Percentiles rank a stretch among this genome's conserved stretches.
These are phyloP conservation scores for Helobdella robusta DNA, from an alignment of 2,888 invertebrate genomes.

Conservation along the genomic window DNA sequence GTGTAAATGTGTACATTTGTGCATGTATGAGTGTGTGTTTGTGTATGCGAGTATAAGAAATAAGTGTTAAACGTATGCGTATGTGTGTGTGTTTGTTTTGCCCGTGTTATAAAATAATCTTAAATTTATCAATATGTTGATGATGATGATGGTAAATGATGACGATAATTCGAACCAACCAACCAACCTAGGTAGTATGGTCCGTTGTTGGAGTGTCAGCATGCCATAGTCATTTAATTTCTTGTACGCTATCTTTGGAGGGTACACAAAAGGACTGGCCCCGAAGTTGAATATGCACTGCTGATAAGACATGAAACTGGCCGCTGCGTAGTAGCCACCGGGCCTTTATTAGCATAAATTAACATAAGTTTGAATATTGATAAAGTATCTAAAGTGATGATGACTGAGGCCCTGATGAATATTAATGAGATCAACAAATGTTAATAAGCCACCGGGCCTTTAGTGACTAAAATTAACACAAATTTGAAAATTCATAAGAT, in stretches of 20 bases:
- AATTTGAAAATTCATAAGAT: too few relatives aligned
- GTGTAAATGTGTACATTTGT: too few relatives aligned
- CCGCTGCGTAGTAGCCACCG: slow-evolving; percentile 80
- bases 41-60: too few relatives aligned
- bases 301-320: slow-evolving; percentile 92
- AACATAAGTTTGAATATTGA: too few relatives aligned
- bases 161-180: background rate
- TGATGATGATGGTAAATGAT: background rate
- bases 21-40: too few relatives aligned
- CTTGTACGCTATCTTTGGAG: slow-evolving; percentile 61
- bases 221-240: slow-evolving; percentile 69
- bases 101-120: background rate
- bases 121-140: background rate
- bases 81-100: too few relatives aligned
- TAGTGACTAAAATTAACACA: too few relatives aligned
- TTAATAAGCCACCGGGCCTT: too few relatives aligned
- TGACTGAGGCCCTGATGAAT: background rate
- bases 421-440: too few relatives aligned
- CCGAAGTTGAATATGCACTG: slow-evolving; percentile 90
- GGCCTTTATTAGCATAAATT: too few relatives aligned
- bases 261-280: slow-evolving; percentile 64
- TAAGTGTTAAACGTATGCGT: too few relatives aligned
- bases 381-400: background rate
- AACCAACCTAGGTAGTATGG: slow-evolving; percentile 63
- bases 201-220: slow-evolving; percentile 68